Base-by-base conservation (phyloP, 1,140 invertebrate species). In the Neotoxoptera formosana region DNA sequence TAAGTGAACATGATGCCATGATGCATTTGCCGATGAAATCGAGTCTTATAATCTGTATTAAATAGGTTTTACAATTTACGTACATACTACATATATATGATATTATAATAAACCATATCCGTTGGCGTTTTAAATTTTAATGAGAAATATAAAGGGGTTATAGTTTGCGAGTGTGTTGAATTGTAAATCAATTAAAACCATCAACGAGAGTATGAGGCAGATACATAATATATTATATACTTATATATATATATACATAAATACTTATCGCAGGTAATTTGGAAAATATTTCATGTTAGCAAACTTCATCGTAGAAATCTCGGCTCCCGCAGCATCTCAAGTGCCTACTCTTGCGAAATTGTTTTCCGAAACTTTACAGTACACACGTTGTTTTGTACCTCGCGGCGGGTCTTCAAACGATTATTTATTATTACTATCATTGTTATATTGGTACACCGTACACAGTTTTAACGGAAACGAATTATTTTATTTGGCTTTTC, bases 301-400 rank as follows among this genome's bases (percentile, higher is more conserved):
- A 56, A 89, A 89, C 88, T 89, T 89, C 51, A 41, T 56, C 51
- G 21, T 23, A 20, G 7, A 88, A 51, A 89, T 36, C 51, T 89
- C 88, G 34, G 3, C 11, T 86, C 25, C 3, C 14, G 21, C 83
- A 45, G 51, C 83, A n/a, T 89, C 88, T 89, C 48, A 6, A 25
- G 21, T 25, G 48, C 4, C 41, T 36, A 36, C 21, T 56, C 51
- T 34, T 25, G 51, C 9, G 34, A 89, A 89, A 89, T 89, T 89
- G 88, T 36, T 89, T 89, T 89, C 34, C 34, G 17, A 89, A 76
- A 89, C 88, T 89, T 89, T 30, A 25, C 30, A 41, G 41, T 25
- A 21, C 8, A n/a, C 9, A 0, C 34, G 48, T 53, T 89, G 21
- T 89, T 56, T 36, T 41, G 25, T 76, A 17, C 51, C 51, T 41